Evolutionary conservation across 2,797 vertebrate species (phyloP), one percentile per base, ranked within the genome.

Genomic region (Myiotriccus ornatus): DNA sequence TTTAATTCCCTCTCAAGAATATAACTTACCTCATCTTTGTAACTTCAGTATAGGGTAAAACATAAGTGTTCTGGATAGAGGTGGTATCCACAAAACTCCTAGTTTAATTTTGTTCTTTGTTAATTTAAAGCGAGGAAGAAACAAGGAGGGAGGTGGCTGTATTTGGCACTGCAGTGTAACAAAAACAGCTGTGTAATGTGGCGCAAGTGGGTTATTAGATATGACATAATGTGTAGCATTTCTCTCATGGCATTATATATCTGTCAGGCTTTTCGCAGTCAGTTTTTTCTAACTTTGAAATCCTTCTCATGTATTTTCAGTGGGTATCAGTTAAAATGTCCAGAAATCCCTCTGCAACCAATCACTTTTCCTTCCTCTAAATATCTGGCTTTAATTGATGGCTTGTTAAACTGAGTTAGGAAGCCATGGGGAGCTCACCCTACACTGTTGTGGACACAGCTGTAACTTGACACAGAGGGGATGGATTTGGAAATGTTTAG

Each of bases 291-390:
- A 53, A 7, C 22, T 93, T 96, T 97, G 83, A 96, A 97, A 95
- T 94, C 74, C 57, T 96, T 90, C 82, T 87, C 34, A 50, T 93
- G 16, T 94, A 77, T 96, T 97, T 97, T 95, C 89, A 96, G 63
- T 82, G 81, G 39, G 83, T 97, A 97, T 97, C 87, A 79, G 81
- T 96, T 95, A 97, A 97, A 97, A 95, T 96, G 88, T 94, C 91
- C 97, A 96, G 96, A 97, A 97, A 96, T 97, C 97, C 97, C 97
- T 96, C 78, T 97, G 97, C 96, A 97, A 84, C 94, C 95, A 96
- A 96, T 97, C 97, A 97, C 91, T 93, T 97, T 95, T 94, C 62
- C 92, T 94, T 75, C 94, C 83, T 97, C 79, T 97, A 97, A 97
- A 93, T 97, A 97, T 87, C 94, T 85, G 39, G 52, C 47, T 95